These are phyloP conservation scores for Ctenosaura bakeri DNA, from an alignment of 2,797 vertebrate species.

Conservation along the genomic window DNA sequence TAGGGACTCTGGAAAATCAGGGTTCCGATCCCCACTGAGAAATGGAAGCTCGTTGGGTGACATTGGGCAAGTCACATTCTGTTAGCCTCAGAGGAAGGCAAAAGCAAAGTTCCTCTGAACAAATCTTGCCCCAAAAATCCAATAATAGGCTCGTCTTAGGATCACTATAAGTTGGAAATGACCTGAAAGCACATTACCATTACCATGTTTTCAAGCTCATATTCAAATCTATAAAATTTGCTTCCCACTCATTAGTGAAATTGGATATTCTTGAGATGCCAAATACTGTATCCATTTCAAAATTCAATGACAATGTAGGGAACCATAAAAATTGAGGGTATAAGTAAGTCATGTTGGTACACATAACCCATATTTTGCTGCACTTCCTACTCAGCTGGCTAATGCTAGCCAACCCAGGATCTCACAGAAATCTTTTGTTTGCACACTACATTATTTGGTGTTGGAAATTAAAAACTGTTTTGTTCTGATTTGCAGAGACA, in stretches of 20 bases:
- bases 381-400: not conserved
- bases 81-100: too few species aligned
- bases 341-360: not conserved
- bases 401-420: not conserved
- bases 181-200: too few species aligned
- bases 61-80: too few species aligned
- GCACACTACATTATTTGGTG: not conserved
- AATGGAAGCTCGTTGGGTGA: too few species aligned
- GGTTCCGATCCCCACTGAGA: too few species aligned
- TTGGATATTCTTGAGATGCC: not conserved
- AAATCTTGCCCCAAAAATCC: too few species aligned
- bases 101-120: too few species aligned
- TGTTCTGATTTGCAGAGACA: not conserved
- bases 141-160: too few species aligned
- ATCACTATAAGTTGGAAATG: too few species aligned
- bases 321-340: not conserved
- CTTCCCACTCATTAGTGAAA: not conserved
- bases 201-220: not conserved
- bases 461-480: constrained; percentile 2
- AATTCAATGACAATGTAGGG: not conserved
- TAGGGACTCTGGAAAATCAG: too few species aligned
- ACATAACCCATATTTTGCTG: not conserved
- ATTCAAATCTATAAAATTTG: not conserved
- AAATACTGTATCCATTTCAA: not conserved
- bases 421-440: constrained; percentile 2